Evolutionary conservation across 2,888 invertebrate genomes (phyloP), one percentile per base, ranked within the genome.

Genomic region (Brenthis daphne): DNA sequence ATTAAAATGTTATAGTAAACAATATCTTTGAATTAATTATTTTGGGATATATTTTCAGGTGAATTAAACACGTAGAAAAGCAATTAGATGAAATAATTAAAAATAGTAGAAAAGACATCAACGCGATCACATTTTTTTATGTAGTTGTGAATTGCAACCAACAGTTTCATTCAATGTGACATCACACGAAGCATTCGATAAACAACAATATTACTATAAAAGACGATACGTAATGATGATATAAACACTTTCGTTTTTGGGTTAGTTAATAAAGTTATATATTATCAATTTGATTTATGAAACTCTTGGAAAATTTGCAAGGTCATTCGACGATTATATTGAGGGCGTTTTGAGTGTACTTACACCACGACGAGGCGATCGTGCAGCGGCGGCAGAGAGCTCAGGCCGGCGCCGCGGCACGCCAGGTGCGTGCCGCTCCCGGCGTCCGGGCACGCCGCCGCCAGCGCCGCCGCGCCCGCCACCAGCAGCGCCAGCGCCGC

Each of bases 371-470:
- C 74, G 54, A 88, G 77, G 56, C 79, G 77, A 37, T 79, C 80
- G 74, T 81, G 83, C 72, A 89, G 82, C 76, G 86, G 83, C 77
- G 89, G 89, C 80, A 88, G 77, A 64, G 76, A 77, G 61, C 75
- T 78, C 73, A 88, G 83, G 50, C 78, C 84, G 64, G 82, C 85
- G 70, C 76, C 81, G 76, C 88, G 86, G 79, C 89, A 89, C 54
- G 76, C 74, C 51, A 87, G 79, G 71, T 84, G 80, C 68, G 83
- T 75, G 77, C 83, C 85, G 70, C 87, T 85, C 50, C 14, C 72
- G 74, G 71, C 68, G 71, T 66, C 68, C 69, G 77, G 73, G 69
- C 74, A 67, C 60, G 72, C 63, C 73, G 75, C 76, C 68, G 73
- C 74, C 75, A 67, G 66, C 70, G 77, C 72, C 73, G 76, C 69